Conservation (phyloP, 1,140 invertebrate species). For the Conus betulinus region DNA sequence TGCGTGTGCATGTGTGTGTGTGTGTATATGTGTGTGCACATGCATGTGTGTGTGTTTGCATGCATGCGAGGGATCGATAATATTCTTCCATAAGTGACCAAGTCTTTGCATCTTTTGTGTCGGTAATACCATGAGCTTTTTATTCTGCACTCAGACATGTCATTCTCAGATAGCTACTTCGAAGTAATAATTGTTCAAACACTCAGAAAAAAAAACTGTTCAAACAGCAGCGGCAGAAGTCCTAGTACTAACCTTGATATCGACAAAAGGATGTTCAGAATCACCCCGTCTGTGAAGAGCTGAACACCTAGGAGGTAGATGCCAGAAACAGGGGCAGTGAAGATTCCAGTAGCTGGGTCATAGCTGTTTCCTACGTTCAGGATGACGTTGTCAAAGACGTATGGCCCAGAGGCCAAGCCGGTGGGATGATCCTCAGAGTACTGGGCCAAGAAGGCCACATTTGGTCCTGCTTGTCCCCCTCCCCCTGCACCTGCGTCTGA, state of each 20-base stretch:
- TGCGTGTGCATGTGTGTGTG: too few species aligned
- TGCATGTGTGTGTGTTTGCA: too few species aligned
- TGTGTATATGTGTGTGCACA: too few species aligned
- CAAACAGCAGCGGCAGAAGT: too few species aligned
- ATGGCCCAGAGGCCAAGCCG: not conserved
- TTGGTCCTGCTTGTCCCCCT: not conserved
- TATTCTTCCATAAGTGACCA: too few species aligned
- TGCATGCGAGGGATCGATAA: too few species aligned
- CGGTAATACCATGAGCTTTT: too few species aligned
- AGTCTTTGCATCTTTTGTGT: too few species aligned
- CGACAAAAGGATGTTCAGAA: not conserved
- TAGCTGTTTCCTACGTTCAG: not conserved
- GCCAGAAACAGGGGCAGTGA: not conserved
- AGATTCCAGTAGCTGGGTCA: not conserved
- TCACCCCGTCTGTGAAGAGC: not conserved
- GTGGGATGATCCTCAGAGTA: not conserved
- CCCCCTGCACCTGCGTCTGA: not conserved
- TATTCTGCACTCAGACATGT: too few species aligned
- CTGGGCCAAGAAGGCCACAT: constrained; percentile 10
- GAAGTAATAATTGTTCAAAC: too few species aligned
- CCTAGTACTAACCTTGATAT: not conserved
- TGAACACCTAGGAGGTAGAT: not conserved
- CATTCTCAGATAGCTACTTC: too few species aligned
- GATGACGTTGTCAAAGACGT: constrained; percentile 3
- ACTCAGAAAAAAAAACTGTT: too few species aligned